Evolutionary conservation across 2,113 vertebrate species (phyloP), one percentile per base, ranked within the genome.

Genomic region (Elaphurus davidianus): DNA sequence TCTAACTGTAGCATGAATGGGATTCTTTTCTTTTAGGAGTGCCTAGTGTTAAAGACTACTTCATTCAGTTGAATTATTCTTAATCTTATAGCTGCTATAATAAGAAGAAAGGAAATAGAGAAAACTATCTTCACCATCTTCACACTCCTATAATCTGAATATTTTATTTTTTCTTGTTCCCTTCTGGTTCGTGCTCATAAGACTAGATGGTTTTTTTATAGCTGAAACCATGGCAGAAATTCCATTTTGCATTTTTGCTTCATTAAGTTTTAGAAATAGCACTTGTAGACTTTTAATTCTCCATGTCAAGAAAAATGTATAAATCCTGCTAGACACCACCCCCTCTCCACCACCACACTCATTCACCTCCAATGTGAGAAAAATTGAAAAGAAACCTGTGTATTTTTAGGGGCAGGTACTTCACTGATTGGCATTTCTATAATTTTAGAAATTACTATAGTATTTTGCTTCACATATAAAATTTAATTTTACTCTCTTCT

Each of bases 151-250:
- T 57, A 54, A 95, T 36, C 62, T 64, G 87, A 93, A 54, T 92
- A 87, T 82, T 94, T 76, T 47, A 13, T 36, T 88, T 84, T 91
- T 88, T 67, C 94, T 74, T 90, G 47, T 87, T 95, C 55, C 79
- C 76, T 90, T 94, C 88, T 86, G 60, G 87, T 81, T 17, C 30
- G 21, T 59, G 36, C 40, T 94, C 55, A 52, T 40, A 86, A 57
- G 79, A 76, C 54, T 36, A 5, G 9, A 30, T 43, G 64, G 12
- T 30, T 78, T 94, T 95, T 81, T 76, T 33, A 74, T 1, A 84
- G 74, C 86, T 52, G 84, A 95, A 88, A 88, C 30, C 74, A 60
- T 36, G 16, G 5, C 59, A 76, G 78, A 96, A 78, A 92, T 87
- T 60, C 55, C 7, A 27, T 95, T 50, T 89, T 90, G 43, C 64